Evolutionary conservation across 2,888 invertebrate genomes (phyloP).

Genomic region (Drosophila pegasa): DNA sequence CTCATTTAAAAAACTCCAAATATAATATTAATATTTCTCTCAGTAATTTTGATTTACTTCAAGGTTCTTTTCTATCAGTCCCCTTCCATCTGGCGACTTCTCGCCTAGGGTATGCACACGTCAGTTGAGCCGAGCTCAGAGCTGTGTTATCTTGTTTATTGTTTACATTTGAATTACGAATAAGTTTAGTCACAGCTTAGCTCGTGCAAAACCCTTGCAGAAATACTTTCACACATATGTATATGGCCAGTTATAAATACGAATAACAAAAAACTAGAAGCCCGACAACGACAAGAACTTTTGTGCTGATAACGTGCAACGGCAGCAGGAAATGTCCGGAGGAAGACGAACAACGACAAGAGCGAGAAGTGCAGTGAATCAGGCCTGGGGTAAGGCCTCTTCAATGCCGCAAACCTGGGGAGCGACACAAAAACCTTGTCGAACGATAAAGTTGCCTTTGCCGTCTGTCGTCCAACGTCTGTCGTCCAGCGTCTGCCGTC

Average conservation of each 20-base stretch:
- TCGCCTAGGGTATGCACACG: background rate
- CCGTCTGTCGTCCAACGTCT: conserved; percentile 42
- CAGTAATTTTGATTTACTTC: too few relatives aligned
- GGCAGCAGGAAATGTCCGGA: conserved; percentile 68
- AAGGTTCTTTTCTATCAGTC: too few relatives aligned
- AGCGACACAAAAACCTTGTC: conserved; percentile 18
- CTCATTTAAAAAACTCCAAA: too few relatives aligned
- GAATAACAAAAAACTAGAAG: conserved; percentile 15
- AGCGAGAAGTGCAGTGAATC: conserved; percentile 21
- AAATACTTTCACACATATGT: conserved; percentile 26
- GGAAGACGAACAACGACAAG: conserved; percentile 13
- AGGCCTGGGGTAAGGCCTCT: conserved; percentile 14
- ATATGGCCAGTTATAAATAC: conserved; percentile 10
- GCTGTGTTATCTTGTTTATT: conserved; percentile 16
- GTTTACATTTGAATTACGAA: conserved; percentile 10
- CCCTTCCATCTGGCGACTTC: too few relatives aligned
- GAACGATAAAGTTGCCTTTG: conserved; percentile 69
- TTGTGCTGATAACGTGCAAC: conserved; percentile 63
- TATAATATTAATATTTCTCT: too few relatives aligned
- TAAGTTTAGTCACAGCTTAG: conserved; percentile 8
- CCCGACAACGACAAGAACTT: conserved; percentile 36
- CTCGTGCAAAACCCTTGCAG: conserved; percentile 8
- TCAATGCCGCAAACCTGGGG: conserved; percentile 28
- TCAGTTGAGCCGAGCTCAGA: background rate
- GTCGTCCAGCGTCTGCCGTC: background rate